A percentile compares a stretch with the other conserved stretches of the same genome.
Evolutionary conservation across 2,797 vertebrate species (phyloP).

Genomic region (Poeciliopsis paucimaculata): DNA sequence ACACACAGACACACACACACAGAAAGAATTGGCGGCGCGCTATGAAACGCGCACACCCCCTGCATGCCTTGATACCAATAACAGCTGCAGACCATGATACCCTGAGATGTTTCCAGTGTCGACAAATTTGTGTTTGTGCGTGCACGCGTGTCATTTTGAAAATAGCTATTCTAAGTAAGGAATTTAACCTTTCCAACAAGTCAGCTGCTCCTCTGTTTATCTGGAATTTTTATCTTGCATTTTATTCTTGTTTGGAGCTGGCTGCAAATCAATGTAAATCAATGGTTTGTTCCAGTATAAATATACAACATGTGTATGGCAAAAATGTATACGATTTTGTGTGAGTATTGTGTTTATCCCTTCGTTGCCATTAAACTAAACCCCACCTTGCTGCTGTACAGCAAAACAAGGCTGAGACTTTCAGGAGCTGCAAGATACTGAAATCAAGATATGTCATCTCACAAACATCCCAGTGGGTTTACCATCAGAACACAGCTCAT

Average conservation of each 20-base stretch:
- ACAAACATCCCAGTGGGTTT: constrained; percentile 40
- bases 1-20: constrained; percentile 46
- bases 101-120: constrained; percentile 52
- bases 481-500: constrained; percentile 46
- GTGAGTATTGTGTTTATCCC: background rate
- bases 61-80: constrained; percentile 72
- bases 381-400: constrained; percentile 39
- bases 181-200: constrained; percentile 20
- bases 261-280: constrained; percentile 6
- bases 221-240: background rate
- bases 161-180: constrained; percentile 24
- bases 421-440: constrained; percentile 33
- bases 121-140: constrained; percentile 18
- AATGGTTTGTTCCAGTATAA: background rate
- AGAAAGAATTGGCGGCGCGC: constrained; percentile 66
- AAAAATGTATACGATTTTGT: constrained; percentile 1
- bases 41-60: constrained; percentile 63
- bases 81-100: constrained; percentile 76
- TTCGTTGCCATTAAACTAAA: constrained; percentile 15
- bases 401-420: constrained; percentile 24
- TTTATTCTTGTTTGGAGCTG: constrained; percentile 10
- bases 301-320: background rate
- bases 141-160: constrained; percentile 14
- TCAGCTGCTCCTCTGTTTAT: constrained; percentile 8
- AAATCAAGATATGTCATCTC: constrained; percentile 52